These are phyloP conservation scores for Bungarus multicinctus DNA, from an alignment of 2,113 vertebrate species.

Conservation along the genomic window DNA sequence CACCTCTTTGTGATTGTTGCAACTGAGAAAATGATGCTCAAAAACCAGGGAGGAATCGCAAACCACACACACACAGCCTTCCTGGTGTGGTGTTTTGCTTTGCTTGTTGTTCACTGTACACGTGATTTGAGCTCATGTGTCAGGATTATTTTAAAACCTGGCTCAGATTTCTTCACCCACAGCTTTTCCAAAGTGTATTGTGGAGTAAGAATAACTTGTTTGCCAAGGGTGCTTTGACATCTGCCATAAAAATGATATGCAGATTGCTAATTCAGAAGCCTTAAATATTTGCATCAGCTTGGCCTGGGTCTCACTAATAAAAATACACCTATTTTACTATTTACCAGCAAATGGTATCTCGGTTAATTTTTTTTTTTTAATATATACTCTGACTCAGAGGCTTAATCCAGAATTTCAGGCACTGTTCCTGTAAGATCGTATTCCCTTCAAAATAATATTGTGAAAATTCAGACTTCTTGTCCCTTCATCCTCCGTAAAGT, in stretches of 20 bases:
- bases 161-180: neutral
- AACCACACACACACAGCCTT: too few species aligned
- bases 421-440: neutral
- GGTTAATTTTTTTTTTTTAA: neutral
- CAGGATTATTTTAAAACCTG: neutral
- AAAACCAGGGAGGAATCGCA: neutral
- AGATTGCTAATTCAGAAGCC: conserved; percentile 14
- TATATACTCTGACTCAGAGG: neutral
- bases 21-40: neutral
- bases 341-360: neutral
- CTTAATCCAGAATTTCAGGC: neutral
- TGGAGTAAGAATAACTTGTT: neutral
- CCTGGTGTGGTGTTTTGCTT: neutral
- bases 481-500: neutral
- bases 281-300: neutral
- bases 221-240: conserved; percentile 2
- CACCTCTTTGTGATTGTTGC: neutral
- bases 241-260: conserved; percentile 11
- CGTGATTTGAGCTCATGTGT: neutral
- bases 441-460: neutral
- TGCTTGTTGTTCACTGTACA: neutral
- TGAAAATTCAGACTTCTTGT: neutral
- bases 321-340: conserved; percentile 16
- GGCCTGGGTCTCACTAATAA: neutral
- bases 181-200: neutral